Evolutionary conservation across 1,140 invertebrate species (phyloP).

Genomic region (Stegodyphus mimosarum): DNA sequence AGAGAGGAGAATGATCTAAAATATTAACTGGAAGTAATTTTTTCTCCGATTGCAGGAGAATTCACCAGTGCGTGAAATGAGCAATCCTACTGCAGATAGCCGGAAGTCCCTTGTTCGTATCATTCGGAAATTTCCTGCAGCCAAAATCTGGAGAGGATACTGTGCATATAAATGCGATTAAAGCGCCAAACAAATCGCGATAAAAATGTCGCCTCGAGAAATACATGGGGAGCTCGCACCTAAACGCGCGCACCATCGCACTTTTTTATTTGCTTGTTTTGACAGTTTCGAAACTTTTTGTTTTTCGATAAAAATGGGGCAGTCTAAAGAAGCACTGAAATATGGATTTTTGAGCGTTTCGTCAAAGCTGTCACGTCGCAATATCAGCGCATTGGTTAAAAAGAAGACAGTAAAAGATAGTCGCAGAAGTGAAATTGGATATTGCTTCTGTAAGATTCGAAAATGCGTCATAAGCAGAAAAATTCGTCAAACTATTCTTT

Average conservation of each 20-base stretch:
- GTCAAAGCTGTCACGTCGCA: background rate
- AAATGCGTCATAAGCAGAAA: no score
- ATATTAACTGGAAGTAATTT: background rate
- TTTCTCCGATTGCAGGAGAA: background rate
- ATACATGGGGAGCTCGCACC: background rate
- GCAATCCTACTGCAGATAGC: background rate
- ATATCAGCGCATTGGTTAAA: background rate
- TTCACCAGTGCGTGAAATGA: background rate
- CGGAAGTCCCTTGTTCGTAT: background rate
- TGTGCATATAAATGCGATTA: background rate
- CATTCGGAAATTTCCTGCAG: background rate
- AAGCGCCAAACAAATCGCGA: background rate
- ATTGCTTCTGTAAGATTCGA: no score
- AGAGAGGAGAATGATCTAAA: background rate
- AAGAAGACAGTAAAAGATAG: no score
- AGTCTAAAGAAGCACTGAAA: background rate
- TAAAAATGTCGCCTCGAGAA: background rate
- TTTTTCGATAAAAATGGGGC: background rate
- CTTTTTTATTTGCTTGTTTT: background rate
- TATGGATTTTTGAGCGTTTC: background rate
- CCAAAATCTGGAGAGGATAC: background rate
- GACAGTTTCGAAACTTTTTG: background rate
- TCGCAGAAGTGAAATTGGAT: no score
- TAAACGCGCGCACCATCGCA: background rate
- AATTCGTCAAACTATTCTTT: no score